Evolutionary conservation across 2,113 vertebrate genomes (phyloP).

Genomic region (Heteronetta atricapilla): DNA sequence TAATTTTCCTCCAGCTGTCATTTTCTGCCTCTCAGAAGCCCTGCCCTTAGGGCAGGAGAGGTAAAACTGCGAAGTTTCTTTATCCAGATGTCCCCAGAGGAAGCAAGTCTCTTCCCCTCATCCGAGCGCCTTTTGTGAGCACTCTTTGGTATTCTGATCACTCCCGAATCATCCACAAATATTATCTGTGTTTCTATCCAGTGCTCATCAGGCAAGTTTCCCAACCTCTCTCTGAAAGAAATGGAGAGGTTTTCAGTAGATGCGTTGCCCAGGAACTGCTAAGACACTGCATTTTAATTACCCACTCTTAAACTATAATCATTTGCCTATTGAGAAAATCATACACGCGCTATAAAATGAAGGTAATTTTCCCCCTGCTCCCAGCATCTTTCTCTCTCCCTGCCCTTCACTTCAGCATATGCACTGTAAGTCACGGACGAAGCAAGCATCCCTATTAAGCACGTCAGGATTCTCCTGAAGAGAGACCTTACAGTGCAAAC

Average conservation of each 20-base stretch:
- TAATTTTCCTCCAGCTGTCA: slow-evolving; percentile 36
- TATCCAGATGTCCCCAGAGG: background rate
- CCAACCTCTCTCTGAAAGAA: background rate
- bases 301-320: background rate
- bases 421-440: background rate
- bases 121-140: background rate
- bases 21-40: slow-evolving; percentile 28
- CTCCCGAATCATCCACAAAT: background rate
- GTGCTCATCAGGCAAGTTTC: background rate
- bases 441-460: background rate
- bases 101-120: background rate
- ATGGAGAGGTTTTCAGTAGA: background rate
- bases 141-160: background rate
- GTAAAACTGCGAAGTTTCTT: background rate
- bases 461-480: background rate
- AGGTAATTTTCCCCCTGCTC: background rate
- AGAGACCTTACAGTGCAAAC: background rate
- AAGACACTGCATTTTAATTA: background rate
- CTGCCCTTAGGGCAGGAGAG: slow-evolving; percentile 4
- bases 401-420: background rate
- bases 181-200: background rate
- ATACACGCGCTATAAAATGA: fast-evolving
- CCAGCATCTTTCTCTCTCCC: background rate
- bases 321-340: background rate
- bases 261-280: background rate